phyloP scores from a whole-genome alignment of 92 coral and sea anemone genomes.

The Nematostella vectensis region DNA sequence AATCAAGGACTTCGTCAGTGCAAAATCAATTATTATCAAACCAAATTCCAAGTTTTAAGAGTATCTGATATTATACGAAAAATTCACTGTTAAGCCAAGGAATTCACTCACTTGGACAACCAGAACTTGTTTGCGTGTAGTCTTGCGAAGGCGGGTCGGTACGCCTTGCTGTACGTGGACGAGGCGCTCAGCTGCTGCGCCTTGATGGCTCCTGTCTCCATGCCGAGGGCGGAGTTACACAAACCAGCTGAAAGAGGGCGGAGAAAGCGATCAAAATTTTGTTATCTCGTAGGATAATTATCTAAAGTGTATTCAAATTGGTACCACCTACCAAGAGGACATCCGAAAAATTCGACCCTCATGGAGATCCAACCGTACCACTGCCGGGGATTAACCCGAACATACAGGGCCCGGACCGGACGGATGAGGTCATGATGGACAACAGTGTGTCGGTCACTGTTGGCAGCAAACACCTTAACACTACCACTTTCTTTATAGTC shows the following conservation, averaged over 20 bases:
- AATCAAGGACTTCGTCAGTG: too few relatives aligned
- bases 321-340: slow-evolving; percentile 33
- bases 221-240: slow-evolving; percentile 63
- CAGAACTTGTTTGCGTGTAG: slow-evolving; percentile 34
- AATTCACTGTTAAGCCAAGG: too few relatives aligned
- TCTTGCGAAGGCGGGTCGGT: slow-evolving; percentile 40
- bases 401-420: slow-evolving; percentile 35
- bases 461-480: slow-evolving; percentile 34
- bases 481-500: slow-evolving; percentile 9
- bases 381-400: slow-evolving; percentile 37
- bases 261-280: not conserved
- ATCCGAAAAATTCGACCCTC: slow-evolving; percentile 73
- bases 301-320: too few relatives aligned
- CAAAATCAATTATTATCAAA: too few relatives aligned
- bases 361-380: slow-evolving; percentile 80
- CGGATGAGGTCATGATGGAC: slow-evolving; percentile 35
- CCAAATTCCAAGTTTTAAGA: too few relatives aligned
- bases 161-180: slow-evolving; percentile 43
- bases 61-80: too few relatives aligned
- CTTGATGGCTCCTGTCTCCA: slow-evolving; percentile 39
- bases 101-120: slow-evolving; percentile 34
- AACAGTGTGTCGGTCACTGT: slow-evolving; percentile 55
- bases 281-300: too few relatives aligned
- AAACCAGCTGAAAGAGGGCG: slow-evolving; percentile 32
- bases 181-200: slow-evolving; percentile 48